Evolutionary conservation across 1,140 invertebrate genomes (phyloP).

Genomic region (Diachasma alloeum): DNA sequence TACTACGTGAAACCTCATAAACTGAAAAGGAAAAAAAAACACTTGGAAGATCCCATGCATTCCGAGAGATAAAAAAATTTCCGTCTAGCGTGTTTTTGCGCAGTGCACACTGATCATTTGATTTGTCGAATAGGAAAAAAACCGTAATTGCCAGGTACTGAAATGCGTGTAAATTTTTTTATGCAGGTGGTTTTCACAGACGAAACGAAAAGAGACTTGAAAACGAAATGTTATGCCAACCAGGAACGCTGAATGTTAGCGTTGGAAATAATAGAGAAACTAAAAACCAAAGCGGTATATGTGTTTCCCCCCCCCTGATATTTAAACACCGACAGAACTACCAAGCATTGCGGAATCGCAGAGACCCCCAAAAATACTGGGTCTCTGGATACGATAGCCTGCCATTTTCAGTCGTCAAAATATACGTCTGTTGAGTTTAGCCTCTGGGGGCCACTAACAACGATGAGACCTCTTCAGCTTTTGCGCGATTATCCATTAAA

Average conservation of each 20-base stretch:
- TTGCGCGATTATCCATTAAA: constrained; percentile 40
- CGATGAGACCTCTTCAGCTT: not conserved
- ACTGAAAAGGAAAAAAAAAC: not conserved
- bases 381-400: constrained; percentile 38
- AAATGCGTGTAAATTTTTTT: constrained; percentile 27
- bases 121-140: constrained; percentile 13
- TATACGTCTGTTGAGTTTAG: constrained; percentile 52
- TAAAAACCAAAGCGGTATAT: not conserved
- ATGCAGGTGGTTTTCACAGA: constrained; percentile 35
- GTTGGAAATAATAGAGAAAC: constrained; percentile 49
- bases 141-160: constrained; percentile 4
- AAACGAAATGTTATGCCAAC: constrained; percentile 31
- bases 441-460: constrained; percentile 20
- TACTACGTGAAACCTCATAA: not conserved
- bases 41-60: not conserved
- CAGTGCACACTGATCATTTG: constrained; percentile 40
- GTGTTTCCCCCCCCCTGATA: constrained; percentile 33
- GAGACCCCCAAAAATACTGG: constrained; percentile 36
- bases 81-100: constrained; percentile 26
- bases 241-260: constrained; percentile 5
- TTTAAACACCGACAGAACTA: constrained; percentile 48
- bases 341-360: constrained; percentile 24
- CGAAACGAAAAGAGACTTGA: constrained; percentile 34
- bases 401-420: constrained; percentile 58
- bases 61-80: not conserved